Evolutionary conservation across 92 coral and sea anemone species (phyloP), one percentile per base, ranked within the genome.

Genomic region (Muricea muricata): DNA sequence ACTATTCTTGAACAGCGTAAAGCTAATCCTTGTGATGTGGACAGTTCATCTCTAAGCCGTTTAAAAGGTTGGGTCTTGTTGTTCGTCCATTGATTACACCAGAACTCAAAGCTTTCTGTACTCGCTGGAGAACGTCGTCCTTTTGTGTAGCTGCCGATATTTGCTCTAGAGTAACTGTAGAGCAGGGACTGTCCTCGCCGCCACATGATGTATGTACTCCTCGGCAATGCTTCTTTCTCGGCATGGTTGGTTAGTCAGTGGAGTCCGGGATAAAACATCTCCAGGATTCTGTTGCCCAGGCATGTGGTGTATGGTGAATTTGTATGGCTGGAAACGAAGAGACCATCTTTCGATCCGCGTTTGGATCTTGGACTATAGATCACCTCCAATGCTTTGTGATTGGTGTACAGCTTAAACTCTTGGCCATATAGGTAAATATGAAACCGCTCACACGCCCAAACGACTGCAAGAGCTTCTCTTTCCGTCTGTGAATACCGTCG

Each of bases 391-490:
- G 66, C 42, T 14, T 32, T 73, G 58, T 73, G 79, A 20, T 73
- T 63, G 14, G 40, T 75, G 28, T 18, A 70, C 37, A 76, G 21
- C 30, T 65, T 46, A 65, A 85, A 78, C 25, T 61, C 70, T 2
- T 71, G 35, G 9, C 84, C 84, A 14, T 68, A 85, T 4, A 85
- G 37, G 26, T 78, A 85, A 15, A 68, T 12, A 18, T 69, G 75
- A 12, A 37, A 37, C 42, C 9, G 4, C 9, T 37, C 42, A 37
- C 42, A 37, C 42, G 5, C 42, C 42, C 42, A 85, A 1, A 85
- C 84, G 50, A 85, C 34, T 31, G 72, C 67, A 3, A 85, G 23
- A 1, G 89, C 84, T 29, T 85, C 89, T 18, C 29, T 71, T 34
- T 71, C 77, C 4, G 77, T 71, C 28, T 71, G 77, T 4, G 77